Percentiles rank a stretch among this genome's conserved stretches.
These are phyloP conservation scores for Rhipidura dahli DNA, from an alignment of 2,113 vertebrate species.

Conservation along the genomic window DNA sequence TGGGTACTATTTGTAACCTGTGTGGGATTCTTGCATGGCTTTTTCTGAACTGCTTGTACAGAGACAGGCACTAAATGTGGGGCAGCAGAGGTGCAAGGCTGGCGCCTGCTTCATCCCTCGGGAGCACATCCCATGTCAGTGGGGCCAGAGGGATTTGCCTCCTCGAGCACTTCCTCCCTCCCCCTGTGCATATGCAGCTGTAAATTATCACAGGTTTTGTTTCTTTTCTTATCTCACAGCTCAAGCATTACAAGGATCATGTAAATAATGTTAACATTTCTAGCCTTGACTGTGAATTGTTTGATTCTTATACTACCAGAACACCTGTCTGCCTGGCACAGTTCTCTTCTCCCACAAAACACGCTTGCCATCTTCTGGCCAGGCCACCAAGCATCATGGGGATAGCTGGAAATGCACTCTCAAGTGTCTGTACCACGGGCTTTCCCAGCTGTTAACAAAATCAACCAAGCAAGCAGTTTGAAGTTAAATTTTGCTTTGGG, in stretches of 20 bases:
- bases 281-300: background rate
- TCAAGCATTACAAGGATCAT: background rate
- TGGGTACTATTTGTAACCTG: background rate
- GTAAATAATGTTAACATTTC: background rate
- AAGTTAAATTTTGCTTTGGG: background rate
- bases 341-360: slow-evolving; percentile 10
- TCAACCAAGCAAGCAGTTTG: background rate
- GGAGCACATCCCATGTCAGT: fast-evolving
- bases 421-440: background rate
- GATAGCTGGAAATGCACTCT: background rate
- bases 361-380: slow-evolving; percentile 65
- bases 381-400: background rate
- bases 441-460: background rate
- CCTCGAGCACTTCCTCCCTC: fast-evolving
- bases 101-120: fast-evolving
- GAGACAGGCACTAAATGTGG: background rate
- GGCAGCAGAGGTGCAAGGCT: background rate
- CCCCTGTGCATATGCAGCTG: background rate
- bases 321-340: background rate
- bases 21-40: background rate
- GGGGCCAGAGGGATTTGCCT: background rate
- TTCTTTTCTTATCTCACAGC: background rate
- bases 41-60: background rate
- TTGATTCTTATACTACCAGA: background rate
- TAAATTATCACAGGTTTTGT: background rate